These are phyloP conservation scores for Dipus sagitta DNA, from an alignment of 2,797 vertebrate genomes.

Conservation along the genomic window DNA sequence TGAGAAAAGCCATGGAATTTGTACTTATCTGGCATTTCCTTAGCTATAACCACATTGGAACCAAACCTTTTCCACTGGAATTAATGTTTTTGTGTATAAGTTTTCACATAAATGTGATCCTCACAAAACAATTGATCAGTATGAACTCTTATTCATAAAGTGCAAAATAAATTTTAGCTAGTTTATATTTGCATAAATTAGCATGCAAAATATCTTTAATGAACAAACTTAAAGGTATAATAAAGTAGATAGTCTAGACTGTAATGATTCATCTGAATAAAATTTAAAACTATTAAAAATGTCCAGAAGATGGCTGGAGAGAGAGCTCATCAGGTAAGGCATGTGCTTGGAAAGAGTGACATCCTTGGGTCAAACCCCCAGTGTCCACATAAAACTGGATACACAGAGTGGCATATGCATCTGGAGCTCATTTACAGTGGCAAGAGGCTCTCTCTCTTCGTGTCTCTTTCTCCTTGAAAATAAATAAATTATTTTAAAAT, in stretches of 20 bases:
- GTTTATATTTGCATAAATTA: conserved; percentile 57
- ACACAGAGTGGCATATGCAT: too few species aligned
- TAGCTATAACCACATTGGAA: conserved; percentile 51
- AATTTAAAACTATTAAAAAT: background rate
- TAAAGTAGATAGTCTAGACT: background rate
- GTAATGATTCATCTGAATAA: conserved; percentile 38
- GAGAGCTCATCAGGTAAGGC: too few species aligned
- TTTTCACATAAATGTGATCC: background rate
- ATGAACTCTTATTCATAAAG: conserved; percentile 31
- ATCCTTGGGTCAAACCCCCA: too few species aligned
- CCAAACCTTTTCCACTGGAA: conserved; percentile 36
- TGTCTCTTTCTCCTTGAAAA: too few species aligned
- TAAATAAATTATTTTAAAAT: background rate
- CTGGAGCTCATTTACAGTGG: too few species aligned
- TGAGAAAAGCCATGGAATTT: conserved; percentile 67
- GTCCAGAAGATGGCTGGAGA: background rate
- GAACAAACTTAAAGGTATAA: conserved; percentile 55
- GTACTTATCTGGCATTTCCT: conserved; percentile 21
- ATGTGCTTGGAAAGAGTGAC: too few species aligned
- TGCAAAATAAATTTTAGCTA: conserved; percentile 56
- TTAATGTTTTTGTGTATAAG: background rate
- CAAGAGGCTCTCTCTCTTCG: too few species aligned
- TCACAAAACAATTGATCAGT: conserved; percentile 34
- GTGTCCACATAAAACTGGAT: too few species aligned
- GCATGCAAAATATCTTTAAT: conserved; percentile 51